phyloP scores from a whole-genome alignment of 2,888 invertebrate genomes.

The Dynastes grantii region DNA sequence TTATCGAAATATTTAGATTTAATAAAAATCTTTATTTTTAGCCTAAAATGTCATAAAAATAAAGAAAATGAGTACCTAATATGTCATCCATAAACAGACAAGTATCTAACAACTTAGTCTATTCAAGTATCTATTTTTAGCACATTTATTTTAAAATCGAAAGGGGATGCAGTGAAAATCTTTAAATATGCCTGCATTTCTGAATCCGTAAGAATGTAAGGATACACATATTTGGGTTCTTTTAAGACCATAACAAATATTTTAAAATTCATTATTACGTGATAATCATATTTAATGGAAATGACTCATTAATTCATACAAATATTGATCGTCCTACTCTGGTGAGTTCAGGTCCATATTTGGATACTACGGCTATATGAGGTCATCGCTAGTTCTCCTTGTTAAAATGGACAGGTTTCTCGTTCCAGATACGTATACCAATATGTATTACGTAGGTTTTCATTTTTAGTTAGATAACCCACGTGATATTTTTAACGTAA shows the following conservation, averaged over 20 bases:
- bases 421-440: slow-evolving; percentile 5
- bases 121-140: not conserved
- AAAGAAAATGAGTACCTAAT: not conserved
- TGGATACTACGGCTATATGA: slow-evolving; percentile 29
- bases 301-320: slow-evolving; percentile 40
- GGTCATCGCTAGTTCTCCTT: slow-evolving; percentile 46
- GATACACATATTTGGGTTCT: no score
- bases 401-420: slow-evolving; percentile 37
- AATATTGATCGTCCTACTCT: slow-evolving; percentile 56
- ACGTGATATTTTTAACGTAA: slow-evolving; percentile 21
- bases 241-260: not conserved
- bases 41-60: not conserved
- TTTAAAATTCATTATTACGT: slow-evolving; percentile 16
- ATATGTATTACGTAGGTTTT: slow-evolving; percentile 26
- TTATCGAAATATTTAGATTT: no score
- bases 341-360: slow-evolving; percentile 44
- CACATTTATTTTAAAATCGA: not conserved
- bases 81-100: not conserved
- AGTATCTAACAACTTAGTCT: not conserved
- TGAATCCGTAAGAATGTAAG: no score
- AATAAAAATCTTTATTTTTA: not conserved
- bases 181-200: no score
- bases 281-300: slow-evolving; percentile 33
- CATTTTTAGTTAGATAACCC: slow-evolving; percentile 17
- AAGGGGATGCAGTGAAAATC: not conserved